Conservation (phyloP, 2,888 invertebrate genomes). For the Drosophila paramelanica region DNA sequence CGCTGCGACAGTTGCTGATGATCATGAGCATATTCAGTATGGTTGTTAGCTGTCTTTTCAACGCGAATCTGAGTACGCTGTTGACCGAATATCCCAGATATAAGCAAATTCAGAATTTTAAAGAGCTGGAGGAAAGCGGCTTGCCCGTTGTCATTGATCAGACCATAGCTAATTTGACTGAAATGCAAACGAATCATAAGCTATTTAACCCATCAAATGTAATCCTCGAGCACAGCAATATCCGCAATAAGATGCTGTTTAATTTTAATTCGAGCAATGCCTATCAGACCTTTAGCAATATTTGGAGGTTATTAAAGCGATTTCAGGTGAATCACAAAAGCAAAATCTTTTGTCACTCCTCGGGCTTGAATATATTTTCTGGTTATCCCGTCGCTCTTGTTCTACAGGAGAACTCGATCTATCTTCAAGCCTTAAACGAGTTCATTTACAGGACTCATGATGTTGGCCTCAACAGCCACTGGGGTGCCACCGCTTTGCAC, state of each 20-base stretch:
- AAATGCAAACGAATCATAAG: background rate
- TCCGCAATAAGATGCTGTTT: background rate
- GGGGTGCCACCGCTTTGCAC: background rate
- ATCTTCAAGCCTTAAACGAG: background rate
- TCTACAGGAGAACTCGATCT: conserved; percentile 2
- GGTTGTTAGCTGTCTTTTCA: conserved; percentile 39
- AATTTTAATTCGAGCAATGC: conserved; percentile 1
- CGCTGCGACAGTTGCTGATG: conserved; percentile 39
- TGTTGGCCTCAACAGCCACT: background rate
- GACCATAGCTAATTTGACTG: background rate
- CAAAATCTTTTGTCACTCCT: background rate
- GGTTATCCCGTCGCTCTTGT: background rate
- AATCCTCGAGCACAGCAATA: background rate
- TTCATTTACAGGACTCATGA: conserved; percentile 6
- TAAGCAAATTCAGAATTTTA: conserved; percentile 8
- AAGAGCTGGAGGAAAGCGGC: conserved; percentile 29
- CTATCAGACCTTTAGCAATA: background rate
- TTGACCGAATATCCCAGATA: conserved; percentile 28
- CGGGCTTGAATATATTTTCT: conserved; percentile 3
- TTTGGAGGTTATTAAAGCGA: conserved; percentile 1
- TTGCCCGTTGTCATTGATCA: conserved; percentile 6
- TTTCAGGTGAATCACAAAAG: background rate
- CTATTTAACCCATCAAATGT: background rate
- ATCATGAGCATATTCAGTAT: conserved; percentile 40
- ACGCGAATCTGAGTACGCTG: conserved; percentile 47